These are phyloP conservation scores for Clusia tigrina DNA, from an alignment of 2,888 invertebrate genomes.

Conservation along the genomic window DNA sequence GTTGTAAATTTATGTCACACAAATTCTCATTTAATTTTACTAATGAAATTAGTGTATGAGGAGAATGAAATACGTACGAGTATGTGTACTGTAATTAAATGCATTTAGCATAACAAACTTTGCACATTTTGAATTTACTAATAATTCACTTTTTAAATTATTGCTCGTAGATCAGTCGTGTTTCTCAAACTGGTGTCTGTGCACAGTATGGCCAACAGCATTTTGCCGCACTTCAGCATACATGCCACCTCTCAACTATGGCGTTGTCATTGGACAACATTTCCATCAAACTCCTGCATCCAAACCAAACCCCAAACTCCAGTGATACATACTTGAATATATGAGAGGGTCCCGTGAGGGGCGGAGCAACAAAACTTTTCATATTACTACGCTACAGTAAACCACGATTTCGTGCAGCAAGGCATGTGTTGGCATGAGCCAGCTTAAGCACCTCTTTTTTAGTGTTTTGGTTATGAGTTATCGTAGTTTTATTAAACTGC, in stretches of 20 bases:
- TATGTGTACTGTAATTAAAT: background rate
- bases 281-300: slow-evolving; percentile 10
- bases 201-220: background rate
- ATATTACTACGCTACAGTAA: background rate
- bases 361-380: slow-evolving; percentile 3
- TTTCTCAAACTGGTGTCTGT: too few species aligned
- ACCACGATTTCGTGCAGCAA: background rate
- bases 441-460: background rate
- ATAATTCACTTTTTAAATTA: background rate
- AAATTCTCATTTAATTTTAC: too few species aligned
- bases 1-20: too few species aligned
- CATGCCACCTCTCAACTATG: background rate
- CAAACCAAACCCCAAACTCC: background rate
- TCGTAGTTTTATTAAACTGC: slow-evolving; percentile 11
- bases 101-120: background rate
- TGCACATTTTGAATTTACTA: background rate
- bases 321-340: background rate
- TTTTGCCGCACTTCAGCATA: background rate
- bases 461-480: slow-evolving; percentile 4
- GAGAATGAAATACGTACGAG: too few species aligned
- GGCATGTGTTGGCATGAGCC: too few species aligned
- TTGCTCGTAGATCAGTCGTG: background rate
- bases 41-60: too few species aligned
- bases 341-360: background rate
- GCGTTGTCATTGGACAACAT: slow-evolving; percentile 10